Evolutionary conservation across 2,797 vertebrate species (phyloP).

Genomic region (Furcifer pardalis): DNA sequence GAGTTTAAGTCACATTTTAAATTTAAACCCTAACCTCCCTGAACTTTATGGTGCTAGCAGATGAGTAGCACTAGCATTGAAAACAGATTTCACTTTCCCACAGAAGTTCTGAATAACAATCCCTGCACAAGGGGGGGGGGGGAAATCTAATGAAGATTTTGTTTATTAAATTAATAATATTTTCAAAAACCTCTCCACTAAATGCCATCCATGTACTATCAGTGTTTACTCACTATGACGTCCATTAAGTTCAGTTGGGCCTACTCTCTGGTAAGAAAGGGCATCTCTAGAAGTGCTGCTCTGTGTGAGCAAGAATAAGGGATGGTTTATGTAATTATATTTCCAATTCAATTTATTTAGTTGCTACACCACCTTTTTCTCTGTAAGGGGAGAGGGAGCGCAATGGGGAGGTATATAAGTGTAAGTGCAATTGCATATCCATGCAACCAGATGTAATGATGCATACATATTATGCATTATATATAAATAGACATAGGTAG

Average conservation of each 20-base stretch:
- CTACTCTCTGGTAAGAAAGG: background rate
- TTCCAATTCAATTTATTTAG: background rate
- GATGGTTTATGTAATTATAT: background rate
- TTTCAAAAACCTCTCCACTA: background rate
- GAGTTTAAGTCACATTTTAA: conserved; percentile 5
- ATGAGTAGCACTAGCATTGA: background rate
- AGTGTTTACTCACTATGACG: background rate
- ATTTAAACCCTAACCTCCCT: background rate
- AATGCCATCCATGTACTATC: background rate
- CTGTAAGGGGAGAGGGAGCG: too few relatives aligned
- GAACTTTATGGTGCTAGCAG: background rate
- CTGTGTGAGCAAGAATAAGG: background rate
- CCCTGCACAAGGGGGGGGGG: background rate
- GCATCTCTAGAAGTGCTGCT: background rate
- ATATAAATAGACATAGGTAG: too few relatives aligned
- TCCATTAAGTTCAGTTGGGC: background rate
- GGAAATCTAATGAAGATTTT: background rate
- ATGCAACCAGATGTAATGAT: too few relatives aligned
- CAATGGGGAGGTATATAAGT: too few relatives aligned
- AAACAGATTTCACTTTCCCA: background rate
- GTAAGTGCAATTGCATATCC: too few relatives aligned
- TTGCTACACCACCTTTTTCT: background rate
- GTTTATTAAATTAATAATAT: background rate
- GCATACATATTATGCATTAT: too few relatives aligned
- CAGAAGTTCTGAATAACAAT: background rate